Percentiles rank a stretch among this genome's conserved stretches.
Conservation (phyloP, 2,888 invertebrate species). For the Pammene aurita region DNA sequence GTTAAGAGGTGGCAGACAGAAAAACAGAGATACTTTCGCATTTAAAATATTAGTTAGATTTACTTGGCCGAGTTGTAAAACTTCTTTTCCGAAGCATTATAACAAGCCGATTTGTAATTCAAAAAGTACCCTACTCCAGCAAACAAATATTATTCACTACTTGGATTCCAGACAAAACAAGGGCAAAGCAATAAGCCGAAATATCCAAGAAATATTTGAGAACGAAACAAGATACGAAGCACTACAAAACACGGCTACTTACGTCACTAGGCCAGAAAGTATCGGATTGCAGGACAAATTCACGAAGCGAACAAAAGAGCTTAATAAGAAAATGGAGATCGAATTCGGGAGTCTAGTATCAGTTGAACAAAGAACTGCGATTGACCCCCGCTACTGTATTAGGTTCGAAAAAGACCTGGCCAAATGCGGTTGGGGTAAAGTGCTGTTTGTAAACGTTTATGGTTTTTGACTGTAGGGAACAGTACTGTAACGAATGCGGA, state of each 20-base stretch:
- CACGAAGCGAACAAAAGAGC: not conserved
- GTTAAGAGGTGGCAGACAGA: too few relatives aligned
- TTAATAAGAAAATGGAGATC: conserved; percentile 21
- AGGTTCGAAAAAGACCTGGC: not conserved
- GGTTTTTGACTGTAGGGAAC: too few relatives aligned
- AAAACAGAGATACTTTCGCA: too few relatives aligned
- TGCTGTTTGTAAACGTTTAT: too few relatives aligned
- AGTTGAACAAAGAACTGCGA: conserved; percentile 17
- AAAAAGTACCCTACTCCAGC: too few relatives aligned
- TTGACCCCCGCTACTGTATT: conserved; percentile 8
- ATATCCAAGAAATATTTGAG: conserved; percentile 6
- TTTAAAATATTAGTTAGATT: too few relatives aligned
- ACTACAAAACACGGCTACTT: conserved; percentile 33
- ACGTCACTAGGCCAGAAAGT: conserved; percentile 24
- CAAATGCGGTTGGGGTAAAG: too few relatives aligned
- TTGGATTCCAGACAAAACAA: conserved; percentile 21
- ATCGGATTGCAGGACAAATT: conserved; percentile 34
- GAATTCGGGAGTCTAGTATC: conserved; percentile 1
- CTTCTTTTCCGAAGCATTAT: not conserved
- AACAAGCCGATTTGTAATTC: not conserved
- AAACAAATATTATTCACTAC: not conserved
- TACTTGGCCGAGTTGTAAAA: not conserved
- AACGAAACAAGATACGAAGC: conserved; percentile 29
- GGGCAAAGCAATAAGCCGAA: conserved; percentile 18
- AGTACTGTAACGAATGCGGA: too few relatives aligned